Evolutionary conservation across 2,797 vertebrate species (phyloP).

Genomic region (Sorex maritimensis): DNA sequence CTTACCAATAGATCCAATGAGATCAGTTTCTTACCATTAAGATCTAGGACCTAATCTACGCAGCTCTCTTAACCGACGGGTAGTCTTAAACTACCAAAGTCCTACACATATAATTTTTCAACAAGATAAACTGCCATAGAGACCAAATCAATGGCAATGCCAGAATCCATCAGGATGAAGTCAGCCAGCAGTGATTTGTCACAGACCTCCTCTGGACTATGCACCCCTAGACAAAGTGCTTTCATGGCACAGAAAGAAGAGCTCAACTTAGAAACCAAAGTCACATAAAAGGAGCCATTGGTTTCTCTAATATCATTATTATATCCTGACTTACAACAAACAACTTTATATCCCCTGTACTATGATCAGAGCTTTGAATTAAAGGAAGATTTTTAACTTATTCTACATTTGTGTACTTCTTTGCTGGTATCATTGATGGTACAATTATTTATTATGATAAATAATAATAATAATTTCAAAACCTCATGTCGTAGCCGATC

Average conservation of each 20-base stretch:
- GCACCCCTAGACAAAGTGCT: not conserved
- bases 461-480: too few relatives aligned
- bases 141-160: constrained; percentile 27
- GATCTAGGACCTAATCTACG: constrained; percentile 2
- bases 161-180: not conserved
- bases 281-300: not conserved
- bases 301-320: not conserved
- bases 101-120: not conserved
- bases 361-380: not conserved
- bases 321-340: not conserved
- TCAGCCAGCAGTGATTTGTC: not conserved
- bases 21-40: not conserved
- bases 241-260: not conserved
- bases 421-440: not conserved
- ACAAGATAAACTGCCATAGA: not conserved
- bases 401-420: constrained; percentile 8
- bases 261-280: constrained; percentile 46
- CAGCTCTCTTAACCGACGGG: constrained; percentile 23
- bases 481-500: too few relatives aligned
- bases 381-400: constrained; percentile 5
- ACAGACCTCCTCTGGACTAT: not conserved
- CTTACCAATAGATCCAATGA: not conserved
- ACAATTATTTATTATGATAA: too few relatives aligned
- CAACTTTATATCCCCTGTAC: not conserved
- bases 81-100: constrained; percentile 6